These are phyloP conservation scores for Micrasema minimum DNA, from an alignment of 1,140 invertebrate species.

Conservation along the genomic window DNA sequence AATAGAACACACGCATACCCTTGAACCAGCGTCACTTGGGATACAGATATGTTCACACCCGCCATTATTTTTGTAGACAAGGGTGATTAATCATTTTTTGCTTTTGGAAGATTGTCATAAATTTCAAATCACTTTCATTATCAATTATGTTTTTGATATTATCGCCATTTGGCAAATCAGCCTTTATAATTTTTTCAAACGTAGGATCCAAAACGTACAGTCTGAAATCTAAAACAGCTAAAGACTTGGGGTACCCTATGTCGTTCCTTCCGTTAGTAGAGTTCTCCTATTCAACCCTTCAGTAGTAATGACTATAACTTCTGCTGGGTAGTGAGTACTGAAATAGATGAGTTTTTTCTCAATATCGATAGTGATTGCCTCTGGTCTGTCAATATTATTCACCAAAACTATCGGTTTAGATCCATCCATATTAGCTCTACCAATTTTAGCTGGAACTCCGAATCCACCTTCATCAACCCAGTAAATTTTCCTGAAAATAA, in stretches of 20 bases:
- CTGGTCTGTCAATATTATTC: slow-evolving; percentile 75
- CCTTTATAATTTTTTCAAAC: slow-evolving; percentile 89
- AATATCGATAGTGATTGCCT: slow-evolving; percentile 88
- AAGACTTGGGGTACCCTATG: slow-evolving; percentile 81
- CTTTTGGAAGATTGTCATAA: slow-evolving; percentile 89
- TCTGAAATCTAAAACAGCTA: slow-evolving; percentile 84
- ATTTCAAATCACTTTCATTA: slow-evolving; percentile 88
- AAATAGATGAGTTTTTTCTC: slow-evolving; percentile 88
- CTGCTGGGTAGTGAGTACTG: slow-evolving; percentile 80
- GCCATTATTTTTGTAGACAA: slow-evolving; percentile 87
- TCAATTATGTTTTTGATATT: slow-evolving; percentile 83
- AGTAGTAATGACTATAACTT: slow-evolving; percentile 79
- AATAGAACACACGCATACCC: slow-evolving; percentile 87
- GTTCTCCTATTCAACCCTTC: slow-evolving; percentile 78
- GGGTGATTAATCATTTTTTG: slow-evolving; percentile 84
- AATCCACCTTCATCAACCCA: slow-evolving; percentile 96
- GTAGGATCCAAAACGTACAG: slow-evolving; percentile 91
- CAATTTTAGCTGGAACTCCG: slow-evolving; percentile 92
- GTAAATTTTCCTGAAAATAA: slow-evolving; percentile 78
- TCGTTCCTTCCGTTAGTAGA: slow-evolving; percentile 75
- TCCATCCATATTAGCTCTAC: slow-evolving; percentile 94
- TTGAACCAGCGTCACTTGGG: slow-evolving; percentile 75
- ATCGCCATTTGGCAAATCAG: slow-evolving; percentile 85
- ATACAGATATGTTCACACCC: slow-evolving; percentile 95
- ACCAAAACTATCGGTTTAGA: slow-evolving; percentile 77